phyloP scores from a whole-genome alignment of 2,113 vertebrate species.

The Tragelaphus buxtoni region DNA sequence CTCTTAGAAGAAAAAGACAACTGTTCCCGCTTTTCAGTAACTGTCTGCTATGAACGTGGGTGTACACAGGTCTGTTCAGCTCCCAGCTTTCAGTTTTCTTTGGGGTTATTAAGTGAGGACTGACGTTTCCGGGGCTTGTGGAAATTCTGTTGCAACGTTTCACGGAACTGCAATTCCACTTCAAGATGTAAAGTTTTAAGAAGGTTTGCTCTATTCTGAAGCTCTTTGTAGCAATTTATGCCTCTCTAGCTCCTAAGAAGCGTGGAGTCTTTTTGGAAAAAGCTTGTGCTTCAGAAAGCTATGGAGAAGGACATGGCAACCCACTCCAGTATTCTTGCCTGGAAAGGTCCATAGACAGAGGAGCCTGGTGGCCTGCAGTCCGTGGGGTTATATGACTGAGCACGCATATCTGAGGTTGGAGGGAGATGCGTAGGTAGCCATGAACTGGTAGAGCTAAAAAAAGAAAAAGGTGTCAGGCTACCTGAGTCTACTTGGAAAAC shows the following conservation, averaged over 20 bases:
- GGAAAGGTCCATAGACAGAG: not conserved
- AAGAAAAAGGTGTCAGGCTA: not conserved
- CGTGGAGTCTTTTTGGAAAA: rapidly evolving
- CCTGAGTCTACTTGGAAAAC: not conserved
- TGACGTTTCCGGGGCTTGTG: not conserved
- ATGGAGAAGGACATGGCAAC: not conserved
- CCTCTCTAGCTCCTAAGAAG: not conserved
- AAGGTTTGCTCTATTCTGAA: rapidly evolving
- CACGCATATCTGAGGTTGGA: rapidly evolving
- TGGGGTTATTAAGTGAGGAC: not conserved
- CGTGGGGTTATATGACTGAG: not conserved
- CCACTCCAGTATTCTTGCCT: not conserved
- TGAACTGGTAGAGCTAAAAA: not conserved
- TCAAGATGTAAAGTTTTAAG: not conserved
- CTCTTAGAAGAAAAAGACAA: not conserved
- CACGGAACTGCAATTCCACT: rapidly evolving
- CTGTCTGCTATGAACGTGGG: not conserved
- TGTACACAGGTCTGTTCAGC: not conserved
- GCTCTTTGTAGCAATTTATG: rapidly evolving
- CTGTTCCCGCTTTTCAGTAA: not conserved
- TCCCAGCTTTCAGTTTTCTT: not conserved
- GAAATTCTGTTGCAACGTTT: not conserved
- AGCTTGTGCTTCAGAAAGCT: rapidly evolving
- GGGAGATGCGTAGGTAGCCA: not conserved
- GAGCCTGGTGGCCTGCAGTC: not conserved